phyloP scores from a whole-genome alignment of 2,113 vertebrate species.

The Agelaius tricolor region DNA sequence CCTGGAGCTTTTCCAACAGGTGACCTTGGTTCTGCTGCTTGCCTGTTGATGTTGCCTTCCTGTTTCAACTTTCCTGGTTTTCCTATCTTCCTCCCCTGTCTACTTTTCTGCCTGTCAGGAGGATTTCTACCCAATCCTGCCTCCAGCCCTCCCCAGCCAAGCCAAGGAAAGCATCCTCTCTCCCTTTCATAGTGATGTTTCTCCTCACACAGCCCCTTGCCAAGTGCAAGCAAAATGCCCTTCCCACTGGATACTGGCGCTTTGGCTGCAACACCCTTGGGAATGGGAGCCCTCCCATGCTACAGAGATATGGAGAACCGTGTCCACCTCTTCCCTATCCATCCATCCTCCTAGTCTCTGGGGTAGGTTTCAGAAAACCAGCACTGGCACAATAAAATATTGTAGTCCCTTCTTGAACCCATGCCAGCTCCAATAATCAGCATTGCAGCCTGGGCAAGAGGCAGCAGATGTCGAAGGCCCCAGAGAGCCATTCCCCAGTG shows the following conservation, averaged over 20 bases:
- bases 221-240: background rate
- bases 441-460: background rate
- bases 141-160: background rate
- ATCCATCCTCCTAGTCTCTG: background rate
- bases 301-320: background rate
- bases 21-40: background rate
- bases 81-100: background rate
- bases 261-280: background rate
- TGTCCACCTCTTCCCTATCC: background rate
- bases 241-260: fast-evolving
- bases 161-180: background rate
- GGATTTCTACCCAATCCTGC: background rate
- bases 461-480: background rate
- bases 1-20: background rate
- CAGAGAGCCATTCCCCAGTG: background rate
- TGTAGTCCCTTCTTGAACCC: background rate
- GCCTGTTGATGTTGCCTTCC: background rate
- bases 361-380: background rate
- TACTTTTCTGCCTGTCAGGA: background rate
- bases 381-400: background rate
- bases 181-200: background rate
- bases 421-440: background rate
- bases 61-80: background rate
- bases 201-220: background rate
- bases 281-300: background rate